A percentile compares a stretch with the other conserved stretches of the same genome.
These are phyloP conservation scores for Sturnus vulgaris DNA, from an alignment of 2,113 vertebrate species.

Conservation along the genomic window DNA sequence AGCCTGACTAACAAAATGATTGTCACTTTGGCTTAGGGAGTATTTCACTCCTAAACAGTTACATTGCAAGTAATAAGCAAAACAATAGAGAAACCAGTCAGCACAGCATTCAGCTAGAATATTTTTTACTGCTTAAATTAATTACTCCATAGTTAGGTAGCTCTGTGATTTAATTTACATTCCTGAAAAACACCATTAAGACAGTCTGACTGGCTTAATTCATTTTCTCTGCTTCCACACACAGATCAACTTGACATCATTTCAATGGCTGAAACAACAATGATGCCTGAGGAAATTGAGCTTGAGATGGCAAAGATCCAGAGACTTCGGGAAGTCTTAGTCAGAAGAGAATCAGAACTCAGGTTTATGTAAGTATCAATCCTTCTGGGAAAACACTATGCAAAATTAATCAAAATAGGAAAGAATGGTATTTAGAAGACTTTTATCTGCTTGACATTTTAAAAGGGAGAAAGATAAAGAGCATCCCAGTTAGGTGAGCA, in stretches of 20 bases:
- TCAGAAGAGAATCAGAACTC: conserved; percentile 95
- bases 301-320: conserved; percentile 96
- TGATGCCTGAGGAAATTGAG: conserved; percentile 96
- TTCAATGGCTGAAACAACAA: conserved; percentile 94
- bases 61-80: not conserved
- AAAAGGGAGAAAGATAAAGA: conserved; percentile 46
- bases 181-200: not conserved
- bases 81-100: not conserved
- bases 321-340: conserved; percentile 92
- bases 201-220: not conserved
- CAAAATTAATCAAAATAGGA: conserved; percentile 58
- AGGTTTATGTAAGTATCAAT: conserved; percentile 93
- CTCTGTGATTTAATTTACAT: not conserved
- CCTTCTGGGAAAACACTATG: not conserved
- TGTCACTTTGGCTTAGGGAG: not conserved
- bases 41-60: not conserved
- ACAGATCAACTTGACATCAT: conserved; percentile 89
- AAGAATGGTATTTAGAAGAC: conserved; percentile 45
- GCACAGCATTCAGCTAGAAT: not conserved
- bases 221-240: conserved; percentile 3
- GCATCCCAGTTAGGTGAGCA: not conserved
- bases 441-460: conserved; percentile 57
- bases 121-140: not conserved
- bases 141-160: not conserved
- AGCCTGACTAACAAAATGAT: not conserved